Evolutionary conservation across 2,797 vertebrate species (phyloP).

Genomic region (Meda fulgida): DNA sequence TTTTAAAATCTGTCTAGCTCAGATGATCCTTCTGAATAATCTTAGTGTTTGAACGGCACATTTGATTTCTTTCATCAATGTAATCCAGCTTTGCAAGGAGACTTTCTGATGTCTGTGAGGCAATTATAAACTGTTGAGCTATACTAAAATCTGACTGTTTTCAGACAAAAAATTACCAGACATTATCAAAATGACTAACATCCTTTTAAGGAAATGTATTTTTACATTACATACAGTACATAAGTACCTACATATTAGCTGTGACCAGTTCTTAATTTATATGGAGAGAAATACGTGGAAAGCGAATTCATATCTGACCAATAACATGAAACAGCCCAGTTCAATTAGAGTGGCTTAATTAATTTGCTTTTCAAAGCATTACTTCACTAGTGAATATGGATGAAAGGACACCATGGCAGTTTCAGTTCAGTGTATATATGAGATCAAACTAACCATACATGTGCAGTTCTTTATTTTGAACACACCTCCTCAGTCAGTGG

Average conservation of each 20-base stretch:
- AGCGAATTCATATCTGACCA: not conserved
- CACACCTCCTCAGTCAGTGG: slow-evolving; percentile 3
- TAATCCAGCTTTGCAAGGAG: not conserved
- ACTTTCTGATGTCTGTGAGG: not conserved
- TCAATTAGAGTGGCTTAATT: not conserved
- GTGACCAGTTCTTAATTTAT: not conserved
- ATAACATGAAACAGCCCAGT: not conserved
- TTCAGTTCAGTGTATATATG: not conserved
- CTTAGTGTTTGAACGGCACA: not conserved
- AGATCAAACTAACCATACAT: not conserved
- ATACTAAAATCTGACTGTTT: not conserved
- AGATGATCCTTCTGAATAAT: not conserved
- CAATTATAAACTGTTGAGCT: not conserved
- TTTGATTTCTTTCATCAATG: not conserved
- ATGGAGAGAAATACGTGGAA: not conserved
- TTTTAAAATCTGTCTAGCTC: not conserved
- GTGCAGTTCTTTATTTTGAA: not conserved
- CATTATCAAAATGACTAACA: not conserved
- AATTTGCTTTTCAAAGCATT: slow-evolving; percentile 6
- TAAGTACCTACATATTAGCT: not conserved
- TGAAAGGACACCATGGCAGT: not conserved
- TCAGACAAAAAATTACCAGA: not conserved
- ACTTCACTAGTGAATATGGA: not conserved
- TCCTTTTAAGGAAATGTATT: not conserved
- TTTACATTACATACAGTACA: too few relatives aligned